Evolutionary conservation across 1,140 invertebrate genomes (phyloP).

Genomic region (Trichomalopsis sarcophagae): DNA sequence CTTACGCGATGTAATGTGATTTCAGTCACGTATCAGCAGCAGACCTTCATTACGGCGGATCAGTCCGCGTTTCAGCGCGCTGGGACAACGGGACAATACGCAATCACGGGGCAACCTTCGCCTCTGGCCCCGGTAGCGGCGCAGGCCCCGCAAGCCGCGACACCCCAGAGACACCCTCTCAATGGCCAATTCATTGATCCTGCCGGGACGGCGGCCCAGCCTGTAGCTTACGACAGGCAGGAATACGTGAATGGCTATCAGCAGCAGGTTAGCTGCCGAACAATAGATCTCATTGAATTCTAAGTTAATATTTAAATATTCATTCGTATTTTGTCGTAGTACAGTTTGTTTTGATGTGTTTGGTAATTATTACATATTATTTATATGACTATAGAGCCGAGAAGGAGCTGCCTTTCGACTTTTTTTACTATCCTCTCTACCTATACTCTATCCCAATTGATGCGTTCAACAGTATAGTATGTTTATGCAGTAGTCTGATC

Average conservation of each 20-base stretch:
- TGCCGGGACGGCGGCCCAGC: conserved; percentile 65
- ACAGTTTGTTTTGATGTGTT: conserved; percentile 49
- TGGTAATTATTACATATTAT: conserved; percentile 15
- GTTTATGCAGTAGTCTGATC: too few relatives aligned
- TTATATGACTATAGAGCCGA: conserved; percentile 1
- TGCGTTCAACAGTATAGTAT: too few relatives aligned
- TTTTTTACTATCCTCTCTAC: neutral
- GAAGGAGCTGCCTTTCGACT: conserved; percentile 3
- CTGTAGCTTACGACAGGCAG: conserved; percentile 71
- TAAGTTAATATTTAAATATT: conserved; percentile 53
- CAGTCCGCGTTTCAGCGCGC: conserved; percentile 73
- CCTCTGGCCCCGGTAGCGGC: conserved; percentile 65
- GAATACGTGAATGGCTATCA: conserved; percentile 74
- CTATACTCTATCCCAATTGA: too few relatives aligned
- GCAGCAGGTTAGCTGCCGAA: conserved; percentile 70
- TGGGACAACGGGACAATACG: conserved; percentile 71
- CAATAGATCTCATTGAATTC: conserved; percentile 53
- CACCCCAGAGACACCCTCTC: conserved; percentile 66
- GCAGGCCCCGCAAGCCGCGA: conserved; percentile 64
- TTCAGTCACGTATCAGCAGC: conserved; percentile 73
- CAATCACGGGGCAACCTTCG: conserved; percentile 71
- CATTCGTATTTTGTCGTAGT: conserved; percentile 55
- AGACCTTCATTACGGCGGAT: conserved; percentile 72
- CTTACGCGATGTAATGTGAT: conserved; percentile 1
- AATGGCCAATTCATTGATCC: conserved; percentile 75